A percentile compares a stretch with the other conserved stretches of the same genome.
phyloP scores from a whole-genome alignment of 2,888 invertebrate genomes.

The Diarsia brunnea region DNA sequence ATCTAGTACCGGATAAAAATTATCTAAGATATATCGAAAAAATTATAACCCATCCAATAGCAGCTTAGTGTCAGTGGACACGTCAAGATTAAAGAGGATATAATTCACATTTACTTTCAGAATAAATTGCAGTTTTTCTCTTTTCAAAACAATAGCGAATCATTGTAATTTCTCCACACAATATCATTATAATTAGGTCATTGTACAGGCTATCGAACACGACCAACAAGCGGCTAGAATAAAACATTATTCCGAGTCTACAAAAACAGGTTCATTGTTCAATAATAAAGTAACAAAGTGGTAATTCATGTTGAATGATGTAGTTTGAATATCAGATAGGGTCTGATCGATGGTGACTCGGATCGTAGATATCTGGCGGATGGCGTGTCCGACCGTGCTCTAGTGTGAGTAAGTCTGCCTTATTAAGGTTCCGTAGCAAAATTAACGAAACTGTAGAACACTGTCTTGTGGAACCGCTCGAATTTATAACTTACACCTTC shows the following conservation, averaged over 20 bases:
- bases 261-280: constrained; percentile 40
- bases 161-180: constrained; percentile 14
- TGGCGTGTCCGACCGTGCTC: constrained; percentile 51
- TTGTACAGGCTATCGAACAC: constrained; percentile 2
- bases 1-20: no score
- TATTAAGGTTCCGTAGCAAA: constrained; percentile 7
- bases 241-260: constrained; percentile 39
- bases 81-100: not conserved
- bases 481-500: not conserved
- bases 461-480: not conserved
- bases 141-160: constrained; percentile 1
- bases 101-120: not conserved
- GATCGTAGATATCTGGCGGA: constrained; percentile 50
- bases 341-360: constrained; percentile 62
- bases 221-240: constrained; percentile 18
- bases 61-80: not conserved
- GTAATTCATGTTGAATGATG: constrained; percentile 68
- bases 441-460: not conserved
- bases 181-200: constrained; percentile 9
- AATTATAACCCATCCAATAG: not conserved
- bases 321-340: constrained; percentile 66
- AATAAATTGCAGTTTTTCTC: not conserved
- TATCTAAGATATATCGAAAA: not conserved
- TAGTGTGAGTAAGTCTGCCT: constrained; percentile 34
- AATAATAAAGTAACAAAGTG: constrained; percentile 59